Evolutionary conservation across 2,797 vertebrate genomes (phyloP).

Genomic region (Danio aesculapii): DNA sequence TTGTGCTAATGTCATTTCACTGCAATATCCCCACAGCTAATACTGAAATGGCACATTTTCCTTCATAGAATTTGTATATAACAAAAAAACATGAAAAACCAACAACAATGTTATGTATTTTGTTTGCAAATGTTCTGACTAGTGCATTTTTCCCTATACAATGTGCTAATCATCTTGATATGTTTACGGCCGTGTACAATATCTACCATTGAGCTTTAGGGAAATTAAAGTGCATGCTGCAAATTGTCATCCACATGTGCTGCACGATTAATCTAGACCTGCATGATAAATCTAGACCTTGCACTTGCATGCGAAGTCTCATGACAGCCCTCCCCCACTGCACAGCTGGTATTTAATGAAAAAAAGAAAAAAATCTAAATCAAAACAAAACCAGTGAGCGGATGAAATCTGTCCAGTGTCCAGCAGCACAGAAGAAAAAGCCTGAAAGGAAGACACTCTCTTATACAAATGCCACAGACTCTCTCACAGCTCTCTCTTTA

Average conservation of each 20-base stretch:
- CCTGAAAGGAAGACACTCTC: slow-evolving; percentile 64
- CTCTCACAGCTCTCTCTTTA: not conserved
- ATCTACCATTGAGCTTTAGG: not conserved
- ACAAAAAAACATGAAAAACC: not conserved
- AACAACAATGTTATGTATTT: too few relatives aligned
- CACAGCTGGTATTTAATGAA: slow-evolving; percentile 67
- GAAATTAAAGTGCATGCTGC: not conserved
- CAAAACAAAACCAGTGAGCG: slow-evolving; percentile 74
- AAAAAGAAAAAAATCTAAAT: slow-evolving; percentile 49
- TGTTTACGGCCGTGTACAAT: not conserved
- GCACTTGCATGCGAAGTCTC: slow-evolving; percentile 47
- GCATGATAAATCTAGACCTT: slow-evolving; percentile 41
- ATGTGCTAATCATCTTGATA: not conserved
- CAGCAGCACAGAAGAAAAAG: slow-evolving; percentile 39
- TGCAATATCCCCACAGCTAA: too few relatives aligned
- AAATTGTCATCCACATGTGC: slow-evolving; percentile 36
- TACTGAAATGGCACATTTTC: too few relatives aligned
- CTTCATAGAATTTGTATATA: not conserved
- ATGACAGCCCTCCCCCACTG: slow-evolving; percentile 71
- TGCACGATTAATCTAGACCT: slow-evolving; percentile 35
- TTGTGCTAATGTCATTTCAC: too few relatives aligned
- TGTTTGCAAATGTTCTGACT: not conserved
- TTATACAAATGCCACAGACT: slow-evolving; percentile 54
- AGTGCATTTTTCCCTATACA: not conserved
- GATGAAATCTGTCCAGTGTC: slow-evolving; percentile 67